Conservation (phyloP, 2,113 vertebrate genomes). For the Mystacornis crossleyi region DNA sequence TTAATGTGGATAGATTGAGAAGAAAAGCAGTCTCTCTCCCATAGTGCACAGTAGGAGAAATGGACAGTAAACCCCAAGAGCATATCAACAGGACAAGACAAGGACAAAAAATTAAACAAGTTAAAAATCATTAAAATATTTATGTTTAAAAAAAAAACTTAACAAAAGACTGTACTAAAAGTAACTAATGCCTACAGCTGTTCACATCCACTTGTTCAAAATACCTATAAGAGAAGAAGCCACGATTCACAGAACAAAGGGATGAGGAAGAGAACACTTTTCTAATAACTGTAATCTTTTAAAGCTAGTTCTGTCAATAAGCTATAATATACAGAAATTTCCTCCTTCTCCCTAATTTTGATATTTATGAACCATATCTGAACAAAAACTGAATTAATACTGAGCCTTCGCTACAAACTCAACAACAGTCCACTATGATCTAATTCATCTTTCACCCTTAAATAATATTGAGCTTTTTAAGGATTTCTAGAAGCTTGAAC, state of each 20-base stretch:
- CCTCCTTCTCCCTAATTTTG: not conserved
- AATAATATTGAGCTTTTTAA: not conserved
- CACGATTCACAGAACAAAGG: not conserved
- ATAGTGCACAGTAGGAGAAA: slow-evolving; percentile 75
- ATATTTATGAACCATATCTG: not conserved
- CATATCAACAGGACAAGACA: slow-evolving; percentile 77
- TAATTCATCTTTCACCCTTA: not conserved
- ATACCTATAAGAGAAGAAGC: not conserved
- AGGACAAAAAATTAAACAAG: slow-evolving; percentile 72
- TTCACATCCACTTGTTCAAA: not conserved
- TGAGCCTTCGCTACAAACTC: not conserved
- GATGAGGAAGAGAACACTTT: not conserved
- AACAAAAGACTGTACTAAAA: not conserved
- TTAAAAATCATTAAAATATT: slow-evolving; percentile 33
- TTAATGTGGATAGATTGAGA: slow-evolving; percentile 75
- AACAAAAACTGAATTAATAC: not conserved
- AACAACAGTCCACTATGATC: not conserved
- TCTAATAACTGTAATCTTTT: not conserved
- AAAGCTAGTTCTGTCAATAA: not conserved
- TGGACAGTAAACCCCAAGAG: slow-evolving; percentile 73
- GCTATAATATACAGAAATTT: not conserved
- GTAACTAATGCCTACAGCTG: not conserved
- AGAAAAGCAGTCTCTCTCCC: slow-evolving; percentile 79
- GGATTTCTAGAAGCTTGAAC: not conserved
- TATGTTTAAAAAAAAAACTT: not conserved